Conservation (phyloP, 2,797 vertebrate species). For the Rallus crepitans region DNA sequence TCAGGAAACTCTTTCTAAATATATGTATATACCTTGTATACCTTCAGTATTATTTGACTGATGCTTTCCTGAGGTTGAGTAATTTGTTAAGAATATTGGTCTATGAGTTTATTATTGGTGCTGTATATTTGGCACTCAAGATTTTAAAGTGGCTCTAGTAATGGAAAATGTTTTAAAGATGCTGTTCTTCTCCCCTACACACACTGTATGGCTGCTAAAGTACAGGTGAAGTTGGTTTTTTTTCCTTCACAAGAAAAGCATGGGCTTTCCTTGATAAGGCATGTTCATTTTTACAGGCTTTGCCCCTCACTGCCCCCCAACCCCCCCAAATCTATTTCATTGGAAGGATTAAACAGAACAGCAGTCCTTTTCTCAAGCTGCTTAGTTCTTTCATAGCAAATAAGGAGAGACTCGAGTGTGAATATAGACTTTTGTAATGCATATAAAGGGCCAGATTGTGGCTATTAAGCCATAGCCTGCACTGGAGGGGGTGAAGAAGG, state of each 20-base stretch:
- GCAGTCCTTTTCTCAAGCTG: constrained; percentile 73
- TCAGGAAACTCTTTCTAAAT: background rate
- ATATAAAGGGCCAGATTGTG: constrained; percentile 76
- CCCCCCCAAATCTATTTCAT: constrained; percentile 17
- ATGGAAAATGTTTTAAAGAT: background rate
- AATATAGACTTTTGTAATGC: constrained; percentile 76
- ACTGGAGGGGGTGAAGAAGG: constrained; percentile 69
- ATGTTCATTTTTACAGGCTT: constrained; percentile 54
- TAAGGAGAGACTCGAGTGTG: constrained; percentile 73
- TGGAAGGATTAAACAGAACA: constrained; percentile 72
- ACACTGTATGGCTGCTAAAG: background rate
- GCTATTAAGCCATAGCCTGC: constrained; percentile 74
- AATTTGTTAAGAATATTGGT: background rate
- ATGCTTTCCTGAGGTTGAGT: background rate
- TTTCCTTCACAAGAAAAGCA: background rate
- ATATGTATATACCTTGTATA: background rate
- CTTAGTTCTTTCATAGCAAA: constrained; percentile 73
- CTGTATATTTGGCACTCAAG: background rate
- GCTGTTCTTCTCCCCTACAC: background rate
- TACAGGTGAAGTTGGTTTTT: background rate
- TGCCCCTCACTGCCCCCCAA: background rate
- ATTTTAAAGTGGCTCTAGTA: background rate
- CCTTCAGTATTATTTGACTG: background rate
- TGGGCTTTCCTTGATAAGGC: constrained; percentile 6
- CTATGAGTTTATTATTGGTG: background rate